phyloP scores from a whole-genome alignment of 2,888 invertebrate genomes.

The Andrena bucephala region DNA sequence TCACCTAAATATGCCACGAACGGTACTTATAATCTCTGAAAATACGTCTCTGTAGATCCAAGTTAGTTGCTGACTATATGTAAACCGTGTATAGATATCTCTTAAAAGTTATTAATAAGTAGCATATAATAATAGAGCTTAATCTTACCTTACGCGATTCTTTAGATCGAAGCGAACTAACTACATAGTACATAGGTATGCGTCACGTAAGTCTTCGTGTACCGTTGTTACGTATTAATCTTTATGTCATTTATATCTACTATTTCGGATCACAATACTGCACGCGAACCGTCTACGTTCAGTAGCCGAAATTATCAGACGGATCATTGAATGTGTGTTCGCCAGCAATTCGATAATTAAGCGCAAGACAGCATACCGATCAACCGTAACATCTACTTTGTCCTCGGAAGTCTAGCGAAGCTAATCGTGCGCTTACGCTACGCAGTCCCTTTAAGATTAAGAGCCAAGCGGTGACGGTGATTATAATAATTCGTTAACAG shows the following conservation, averaged over 20 bases:
- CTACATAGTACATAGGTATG: slow-evolving; percentile 14
- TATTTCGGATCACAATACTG: slow-evolving; percentile 65
- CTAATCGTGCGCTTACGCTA: slow-evolving; percentile 39
- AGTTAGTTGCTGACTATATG: slow-evolving; percentile 28
- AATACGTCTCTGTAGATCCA: slow-evolving; percentile 13
- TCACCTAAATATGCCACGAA: slow-evolving; percentile 31
- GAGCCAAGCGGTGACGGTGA: slow-evolving; percentile 58
- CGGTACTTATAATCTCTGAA: slow-evolving; percentile 39
- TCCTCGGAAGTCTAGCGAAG: slow-evolving; percentile 40
- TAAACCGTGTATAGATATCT: slow-evolving; percentile 41
- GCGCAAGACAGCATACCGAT: slow-evolving; percentile 36
- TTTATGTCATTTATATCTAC: slow-evolving; percentile 18
- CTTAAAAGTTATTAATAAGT: slow-evolving; percentile 50
- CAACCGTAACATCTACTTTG: slow-evolving; percentile 18
- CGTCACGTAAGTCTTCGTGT: slow-evolving; percentile 22
- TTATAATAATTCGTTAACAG: slow-evolving; percentile 44
- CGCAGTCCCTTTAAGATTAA: slow-evolving; percentile 25
- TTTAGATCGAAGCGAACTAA: slow-evolving; percentile 50
- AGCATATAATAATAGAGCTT: slow-evolving; percentile 50
- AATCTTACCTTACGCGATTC: slow-evolving; percentile 47
- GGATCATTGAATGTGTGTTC: slow-evolving; percentile 42
- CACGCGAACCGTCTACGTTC: slow-evolving; percentile 50
- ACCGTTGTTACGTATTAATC: slow-evolving; percentile 22
- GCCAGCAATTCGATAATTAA: slow-evolving; percentile 43
- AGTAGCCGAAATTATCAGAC: slow-evolving; percentile 42